Base-by-base conservation (phyloP, 1,140 invertebrate genomes). In the Asobara japonica region DNA sequence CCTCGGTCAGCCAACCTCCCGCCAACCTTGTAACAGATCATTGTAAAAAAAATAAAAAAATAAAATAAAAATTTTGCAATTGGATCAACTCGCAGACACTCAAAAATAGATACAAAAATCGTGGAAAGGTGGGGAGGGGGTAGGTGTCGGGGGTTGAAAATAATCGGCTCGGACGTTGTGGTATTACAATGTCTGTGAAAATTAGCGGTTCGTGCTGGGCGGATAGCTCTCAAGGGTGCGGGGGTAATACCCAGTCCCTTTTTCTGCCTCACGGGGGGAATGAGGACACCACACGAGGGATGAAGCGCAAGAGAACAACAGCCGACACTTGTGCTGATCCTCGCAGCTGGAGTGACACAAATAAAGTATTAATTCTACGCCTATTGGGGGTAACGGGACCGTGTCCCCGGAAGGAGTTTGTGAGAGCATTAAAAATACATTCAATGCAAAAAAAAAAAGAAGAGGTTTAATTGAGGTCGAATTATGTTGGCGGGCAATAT, bases 311-410 rank as follows among this genome's bases (percentile, higher is more conserved):
- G 77, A 78, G 75, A 76, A 72, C 27, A 73, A 25, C 71, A 64
- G 45, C n/a, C 45, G 72, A 70, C 84, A 85, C 84, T 85, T 85
- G 82, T 82, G 78, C 79, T 83, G 78, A 85, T 84, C 83, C 82
- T 81, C 83, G 83, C 84, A 85, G 84, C 84, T 85, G 84, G 84
- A 85, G 80, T 82, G 83, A 84, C 81, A 84, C 82, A 84, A 83
- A 83, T 83, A 84, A 83, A 79, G 83, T 83, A 86, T 84, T 84
- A 84, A 84, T 83, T 81, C 82, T 56, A 18, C 51, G 25, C 25
- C 51, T 25, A 56, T 56, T 25, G 51, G 18, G 51, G 22, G 51
- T 13, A 56, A 51, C n/a, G 45, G 3, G 51, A 56, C 51, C 51
- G 51, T 56, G 45, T 51, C 45, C n/a, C 2, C 20, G 45, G 18